phyloP scores from a whole-genome alignment of 2,888 invertebrate species.

The Unio pictorum region DNA sequence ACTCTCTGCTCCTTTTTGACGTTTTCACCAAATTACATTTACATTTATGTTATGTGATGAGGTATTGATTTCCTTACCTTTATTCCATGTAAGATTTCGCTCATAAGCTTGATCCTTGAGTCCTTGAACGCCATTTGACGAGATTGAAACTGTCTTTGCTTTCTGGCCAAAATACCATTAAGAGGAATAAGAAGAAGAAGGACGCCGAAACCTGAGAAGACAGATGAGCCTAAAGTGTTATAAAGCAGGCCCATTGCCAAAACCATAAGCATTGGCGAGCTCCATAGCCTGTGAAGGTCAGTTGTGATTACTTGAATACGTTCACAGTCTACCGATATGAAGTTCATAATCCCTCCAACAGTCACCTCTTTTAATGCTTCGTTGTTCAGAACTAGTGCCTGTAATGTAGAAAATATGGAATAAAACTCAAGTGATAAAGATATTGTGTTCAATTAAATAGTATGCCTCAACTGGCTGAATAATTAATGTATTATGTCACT shows the following conservation, averaged over 20 bases:
- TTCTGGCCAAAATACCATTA: slow-evolving; percentile 66
- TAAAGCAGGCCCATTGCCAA: slow-evolving; percentile 80
- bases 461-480: too few species aligned
- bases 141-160: slow-evolving; percentile 61
- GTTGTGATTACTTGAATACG: slow-evolving; percentile 62
- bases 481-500: too few species aligned
- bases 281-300: slow-evolving; percentile 64
- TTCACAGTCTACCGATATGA: slow-evolving; percentile 72
- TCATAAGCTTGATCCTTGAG: slow-evolving; percentile 61
- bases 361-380: slow-evolving; percentile 66
- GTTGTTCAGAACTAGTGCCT: slow-evolving; percentile 68
- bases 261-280: slow-evolving; percentile 85
- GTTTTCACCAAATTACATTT: too few species aligned
- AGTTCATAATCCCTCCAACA: slow-evolving; percentile 71
- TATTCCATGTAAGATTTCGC: slow-evolving; percentile 63
- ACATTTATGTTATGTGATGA: slow-evolving; percentile 2
- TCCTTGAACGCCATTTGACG: slow-evolving; percentile 64
- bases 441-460: too few species aligned
- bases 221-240: slow-evolving; percentile 79
- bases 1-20: too few species aligned
- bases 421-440: too few species aligned
- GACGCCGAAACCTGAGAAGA: slow-evolving; percentile 88
- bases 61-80: slow-evolving; percentile 55
- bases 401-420: neutral
- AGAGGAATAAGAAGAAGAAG: slow-evolving; percentile 88